Conservation (phyloP, 2,888 invertebrate species). For the Ametastegia equiseti region DNA sequence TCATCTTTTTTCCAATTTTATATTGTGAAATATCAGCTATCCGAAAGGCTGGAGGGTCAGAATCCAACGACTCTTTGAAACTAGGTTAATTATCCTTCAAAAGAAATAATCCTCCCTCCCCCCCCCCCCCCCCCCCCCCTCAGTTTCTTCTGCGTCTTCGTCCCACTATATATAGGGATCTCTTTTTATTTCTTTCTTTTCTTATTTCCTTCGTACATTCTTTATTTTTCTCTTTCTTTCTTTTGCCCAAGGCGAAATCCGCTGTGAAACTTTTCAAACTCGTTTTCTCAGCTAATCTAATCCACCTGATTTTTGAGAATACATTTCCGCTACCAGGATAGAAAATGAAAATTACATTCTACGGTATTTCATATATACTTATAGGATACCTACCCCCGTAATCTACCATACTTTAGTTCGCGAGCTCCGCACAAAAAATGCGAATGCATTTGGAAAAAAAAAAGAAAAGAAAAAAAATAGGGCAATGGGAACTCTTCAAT, state of each 20-base stretch:
- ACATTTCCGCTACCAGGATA: background rate
- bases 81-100: constrained; percentile 37
- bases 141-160: no score
- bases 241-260: background rate
- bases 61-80: background rate
- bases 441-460: no score
- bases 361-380: background rate
- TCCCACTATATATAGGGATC: background rate
- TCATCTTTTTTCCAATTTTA: background rate
- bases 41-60: background rate
- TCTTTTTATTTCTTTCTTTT: background rate
- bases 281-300: constrained; percentile 36
- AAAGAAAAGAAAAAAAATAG: no score
- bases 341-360: constrained; percentile 10
- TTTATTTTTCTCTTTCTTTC: background rate
- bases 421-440: no score
- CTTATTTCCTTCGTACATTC: background rate
- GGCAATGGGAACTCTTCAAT: no score
- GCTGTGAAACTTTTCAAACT: constrained; percentile 25
- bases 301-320: constrained; percentile 5
- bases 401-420: no score
- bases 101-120: constrained; percentile 21
- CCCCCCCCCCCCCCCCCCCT: no score
- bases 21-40: background rate
- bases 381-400: no score